A percentile compares a stretch with the other conserved stretches of the same genome.
phyloP scores from a whole-genome alignment of 1,140 invertebrate species.

The Bombus waltoni region DNA sequence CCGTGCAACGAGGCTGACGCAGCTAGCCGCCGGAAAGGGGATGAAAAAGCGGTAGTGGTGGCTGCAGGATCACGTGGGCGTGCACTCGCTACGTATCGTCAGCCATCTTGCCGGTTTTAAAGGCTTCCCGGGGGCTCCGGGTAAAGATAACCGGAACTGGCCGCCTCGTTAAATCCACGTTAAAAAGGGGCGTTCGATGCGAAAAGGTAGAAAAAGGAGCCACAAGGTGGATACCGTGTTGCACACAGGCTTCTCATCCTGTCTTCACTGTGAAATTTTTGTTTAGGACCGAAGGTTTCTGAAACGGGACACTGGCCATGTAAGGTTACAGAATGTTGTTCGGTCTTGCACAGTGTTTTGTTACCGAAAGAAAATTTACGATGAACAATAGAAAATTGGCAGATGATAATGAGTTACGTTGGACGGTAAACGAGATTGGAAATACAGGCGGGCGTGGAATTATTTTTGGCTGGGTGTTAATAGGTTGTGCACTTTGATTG shows the following conservation, averaged over 20 bases:
- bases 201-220: neutral
- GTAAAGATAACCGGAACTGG: conserved; percentile 53
- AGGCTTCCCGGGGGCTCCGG: conserved; percentile 37
- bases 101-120: conserved; percentile 64
- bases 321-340: neutral
- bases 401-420: neutral
- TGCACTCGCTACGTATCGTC: conserved; percentile 60
- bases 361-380: neutral
- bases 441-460: neutral
- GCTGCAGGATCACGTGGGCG: conserved; percentile 70
- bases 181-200: neutral
- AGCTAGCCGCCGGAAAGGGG: conserved; percentile 23
- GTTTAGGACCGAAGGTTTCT: neutral
- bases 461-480: neutral
- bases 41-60: conserved; percentile 64
- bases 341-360: too few relatives aligned
- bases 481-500: neutral
- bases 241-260: neutral
- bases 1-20: conserved; percentile 18
- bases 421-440: neutral
- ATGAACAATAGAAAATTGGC: neutral
- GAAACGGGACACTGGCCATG: neutral
- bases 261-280: neutral
- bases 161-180: conserved; percentile 13
- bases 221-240: too few relatives aligned